Evolutionary conservation across 2,113 vertebrate species (phyloP), one percentile per base, ranked within the genome.

Genomic region (Gymnorhina tibicen): DNA sequence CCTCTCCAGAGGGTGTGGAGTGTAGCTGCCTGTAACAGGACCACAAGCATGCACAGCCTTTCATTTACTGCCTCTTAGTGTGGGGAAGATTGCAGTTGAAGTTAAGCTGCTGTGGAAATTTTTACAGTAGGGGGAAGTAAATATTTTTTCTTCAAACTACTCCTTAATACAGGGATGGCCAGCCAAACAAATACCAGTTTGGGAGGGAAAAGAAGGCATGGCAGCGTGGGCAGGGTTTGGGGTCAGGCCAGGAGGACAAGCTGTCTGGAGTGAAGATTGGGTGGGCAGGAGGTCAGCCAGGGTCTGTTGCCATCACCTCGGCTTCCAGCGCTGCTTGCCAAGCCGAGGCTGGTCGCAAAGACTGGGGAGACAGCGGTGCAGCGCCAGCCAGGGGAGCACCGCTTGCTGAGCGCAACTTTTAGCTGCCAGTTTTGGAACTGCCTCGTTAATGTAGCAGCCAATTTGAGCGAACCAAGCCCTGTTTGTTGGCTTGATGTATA

Each of bases 331-430:
- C 69, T 60, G 53, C 53, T 74, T 26, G 33, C 39, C 53, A 39
- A 59, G 53, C 13, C 28, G 11, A 14, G 52, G 15, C 23, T 60
- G 39, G 19, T 6, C 3, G 3, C 33, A 5, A 8, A 32, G 42
- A 37, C 21, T 7, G 22, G 11, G 11, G 26, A 42, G 11, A 46
- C 24, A 24, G 5, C 0, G 1, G 9, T 39, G 60, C 60, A 67
- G 77, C 62, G 55, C 3, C 53, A 52, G 77, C 47, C 16, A 28
- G 24, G 64, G 20, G 10, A 82, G 41, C 41, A 6, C 23, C 18
- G 3, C 13, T 24, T 58, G 16, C 55, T 53, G 30, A 47, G 55
- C 37, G 14, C 30, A 52, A 3, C 9, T 52, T 62, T 21, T 6
- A 35, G 18, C 22, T 52, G 37, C 21, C 16, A 22, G 19, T 46